Conservation (phyloP, 2,888 invertebrate genomes). For the Bombylius discolor region DNA sequence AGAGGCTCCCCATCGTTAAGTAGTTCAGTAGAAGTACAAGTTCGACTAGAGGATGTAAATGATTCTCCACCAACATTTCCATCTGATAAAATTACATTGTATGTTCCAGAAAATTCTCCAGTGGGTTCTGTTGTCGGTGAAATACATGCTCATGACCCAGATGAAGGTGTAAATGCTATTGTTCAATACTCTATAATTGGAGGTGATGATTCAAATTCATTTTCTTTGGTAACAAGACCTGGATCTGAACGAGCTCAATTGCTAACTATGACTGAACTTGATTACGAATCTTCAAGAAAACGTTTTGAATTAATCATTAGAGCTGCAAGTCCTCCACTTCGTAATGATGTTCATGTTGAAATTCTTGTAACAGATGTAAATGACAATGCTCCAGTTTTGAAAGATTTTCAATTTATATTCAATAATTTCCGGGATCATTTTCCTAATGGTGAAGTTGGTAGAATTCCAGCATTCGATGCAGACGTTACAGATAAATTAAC, state of each 20-base stretch:
- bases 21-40: conserved; percentile 57
- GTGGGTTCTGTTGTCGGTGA: conserved; percentile 87
- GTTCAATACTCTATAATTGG: conserved; percentile 92
- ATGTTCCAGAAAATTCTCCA: conserved; percentile 92
- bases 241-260: conserved; percentile 78
- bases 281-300: conserved; percentile 90
- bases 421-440: conserved; percentile 92
- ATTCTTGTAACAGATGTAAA: conserved; percentile 86
- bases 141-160: conserved; percentile 80
- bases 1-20: conserved; percentile 69
- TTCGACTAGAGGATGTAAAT: conserved; percentile 77
- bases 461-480: conserved; percentile 86
- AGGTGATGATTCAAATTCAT: conserved; percentile 79
- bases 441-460: conserved; percentile 80
- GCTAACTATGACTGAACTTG: conserved; percentile 78
- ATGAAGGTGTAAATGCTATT: conserved; percentile 80
- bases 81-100: conserved; percentile 74
- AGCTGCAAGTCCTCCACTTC: conserved; percentile 79
- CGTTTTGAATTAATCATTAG: conserved; percentile 77
- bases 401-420: conserved; percentile 87
- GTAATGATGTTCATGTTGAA: conserved; percentile 79
- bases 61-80: conserved; percentile 85
- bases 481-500: conserved; percentile 77
- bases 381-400: conserved; percentile 84
- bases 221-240: conserved; percentile 66